A percentile compares a stretch with the other conserved stretches of the same genome.
Conservation (phyloP, 2,888 invertebrate genomes). For the Thera britannica region DNA sequence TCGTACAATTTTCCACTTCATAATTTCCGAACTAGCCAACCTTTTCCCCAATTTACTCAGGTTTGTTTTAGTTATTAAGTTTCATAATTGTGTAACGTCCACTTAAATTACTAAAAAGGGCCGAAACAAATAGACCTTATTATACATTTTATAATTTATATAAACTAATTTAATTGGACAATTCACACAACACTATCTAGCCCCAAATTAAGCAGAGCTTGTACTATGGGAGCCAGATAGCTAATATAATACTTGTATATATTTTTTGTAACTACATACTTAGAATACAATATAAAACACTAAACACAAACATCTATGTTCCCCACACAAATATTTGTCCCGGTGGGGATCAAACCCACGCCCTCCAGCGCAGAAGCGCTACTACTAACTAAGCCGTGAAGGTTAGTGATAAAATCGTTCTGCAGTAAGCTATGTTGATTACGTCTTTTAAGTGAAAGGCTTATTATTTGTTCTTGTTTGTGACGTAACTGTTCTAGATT, state of each 20-base stretch:
- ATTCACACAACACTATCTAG: too few relatives aligned
- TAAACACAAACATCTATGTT: too few relatives aligned
- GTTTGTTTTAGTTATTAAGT: background rate
- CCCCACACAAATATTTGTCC: too few relatives aligned
- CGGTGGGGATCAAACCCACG: too few relatives aligned
- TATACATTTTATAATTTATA: background rate
- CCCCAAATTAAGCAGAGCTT: too few relatives aligned
- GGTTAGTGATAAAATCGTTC: background rate
- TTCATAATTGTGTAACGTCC: background rate
- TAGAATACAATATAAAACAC: too few relatives aligned
- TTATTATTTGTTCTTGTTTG: slow-evolving; percentile 7
- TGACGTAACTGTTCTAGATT: slow-evolving; percentile 13
- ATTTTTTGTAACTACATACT: too few relatives aligned
- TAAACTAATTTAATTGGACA: background rate
- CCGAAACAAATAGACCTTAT: background rate
- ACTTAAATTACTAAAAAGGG: background rate
- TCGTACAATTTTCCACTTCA: background rate
- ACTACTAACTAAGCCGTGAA: too few relatives aligned
- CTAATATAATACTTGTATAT: too few relatives aligned
- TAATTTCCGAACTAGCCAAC: background rate
- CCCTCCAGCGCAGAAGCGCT: too few relatives aligned
- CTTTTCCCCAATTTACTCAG: background rate
- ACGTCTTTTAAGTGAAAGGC: slow-evolving; percentile 12
- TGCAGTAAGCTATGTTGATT: background rate
- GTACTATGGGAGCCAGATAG: too few relatives aligned